phyloP scores from a whole-genome alignment of 2,113 vertebrate species.

The Neomonachus schauinslandi region DNA sequence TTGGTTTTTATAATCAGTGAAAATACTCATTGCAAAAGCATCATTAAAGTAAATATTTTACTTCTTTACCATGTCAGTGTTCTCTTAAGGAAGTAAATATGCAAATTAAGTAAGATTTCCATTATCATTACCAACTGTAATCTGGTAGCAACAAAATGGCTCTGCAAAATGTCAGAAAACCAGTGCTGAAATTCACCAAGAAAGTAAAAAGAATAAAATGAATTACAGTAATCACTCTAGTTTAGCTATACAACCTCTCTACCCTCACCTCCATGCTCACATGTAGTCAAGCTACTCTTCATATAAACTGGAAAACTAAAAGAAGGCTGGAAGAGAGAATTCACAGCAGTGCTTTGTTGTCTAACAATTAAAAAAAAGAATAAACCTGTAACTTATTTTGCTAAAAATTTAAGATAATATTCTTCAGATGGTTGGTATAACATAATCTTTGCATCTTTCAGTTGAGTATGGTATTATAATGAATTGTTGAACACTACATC shows the following conservation, averaged over 20 bases:
- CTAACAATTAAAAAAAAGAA: background rate
- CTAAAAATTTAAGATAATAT: background rate
- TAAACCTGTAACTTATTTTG: background rate
- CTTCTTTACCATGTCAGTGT: background rate
- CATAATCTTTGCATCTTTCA: background rate
- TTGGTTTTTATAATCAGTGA: background rate
- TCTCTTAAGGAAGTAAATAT: slow-evolving; percentile 54
- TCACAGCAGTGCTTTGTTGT: background rate
- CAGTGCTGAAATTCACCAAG: background rate
- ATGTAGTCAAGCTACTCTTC: background rate
- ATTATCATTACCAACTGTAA: slow-evolving; percentile 25
- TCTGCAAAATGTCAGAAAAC: background rate
- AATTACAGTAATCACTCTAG: background rate
- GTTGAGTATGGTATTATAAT: background rate
- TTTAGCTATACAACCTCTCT: background rate
- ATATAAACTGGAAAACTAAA: background rate
- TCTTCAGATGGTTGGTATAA: background rate
- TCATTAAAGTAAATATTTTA: slow-evolving; percentile 26
- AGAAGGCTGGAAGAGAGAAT: background rate
- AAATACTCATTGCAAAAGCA: slow-evolving; percentile 38
- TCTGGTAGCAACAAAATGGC: slow-evolving; percentile 35
- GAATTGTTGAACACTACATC: background rate
- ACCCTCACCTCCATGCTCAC: background rate
- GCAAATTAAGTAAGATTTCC: background rate
- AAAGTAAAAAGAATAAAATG: background rate